Evolutionary conservation across 1,140 invertebrate species (phyloP).

Genomic region (Periplaneta americana): DNA sequence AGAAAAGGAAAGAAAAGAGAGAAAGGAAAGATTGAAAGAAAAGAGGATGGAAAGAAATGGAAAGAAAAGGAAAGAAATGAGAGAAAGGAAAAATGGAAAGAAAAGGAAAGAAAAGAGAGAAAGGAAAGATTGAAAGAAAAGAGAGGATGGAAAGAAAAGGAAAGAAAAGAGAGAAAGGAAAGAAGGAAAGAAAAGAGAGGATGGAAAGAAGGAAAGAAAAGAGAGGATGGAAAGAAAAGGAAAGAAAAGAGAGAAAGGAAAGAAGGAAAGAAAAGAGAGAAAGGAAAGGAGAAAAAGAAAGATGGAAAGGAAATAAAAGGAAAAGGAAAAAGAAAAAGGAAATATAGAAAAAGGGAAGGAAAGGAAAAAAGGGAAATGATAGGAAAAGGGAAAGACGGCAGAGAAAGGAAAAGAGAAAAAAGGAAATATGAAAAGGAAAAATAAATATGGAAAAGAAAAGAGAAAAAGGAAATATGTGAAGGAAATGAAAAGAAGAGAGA

Average conservation of each 20-base stretch:
- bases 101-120: background rate
- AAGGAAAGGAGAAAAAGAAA: no score
- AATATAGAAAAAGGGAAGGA: no score
- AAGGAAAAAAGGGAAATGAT: no score
- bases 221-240: background rate
- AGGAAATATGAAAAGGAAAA: no score
- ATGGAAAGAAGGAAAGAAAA: background rate
- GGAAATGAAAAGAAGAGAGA: no score
- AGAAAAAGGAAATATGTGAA: no score
- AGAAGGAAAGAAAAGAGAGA: background rate
- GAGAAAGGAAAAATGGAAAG: background rate
- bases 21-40: background rate
- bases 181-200: background rate
- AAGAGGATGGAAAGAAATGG: background rate
- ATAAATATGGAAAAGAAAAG: no score
- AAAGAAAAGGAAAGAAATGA: background rate
- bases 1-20: background rate
- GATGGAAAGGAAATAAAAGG: no score
- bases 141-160: background rate
- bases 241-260: background rate
- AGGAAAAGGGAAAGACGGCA: no score
- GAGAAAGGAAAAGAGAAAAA: no score
- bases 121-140: background rate
- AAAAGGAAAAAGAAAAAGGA: no score
- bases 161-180: background rate